Conservation (phyloP, 2,888 invertebrate genomes). For the Fragum sueziense region DNA sequence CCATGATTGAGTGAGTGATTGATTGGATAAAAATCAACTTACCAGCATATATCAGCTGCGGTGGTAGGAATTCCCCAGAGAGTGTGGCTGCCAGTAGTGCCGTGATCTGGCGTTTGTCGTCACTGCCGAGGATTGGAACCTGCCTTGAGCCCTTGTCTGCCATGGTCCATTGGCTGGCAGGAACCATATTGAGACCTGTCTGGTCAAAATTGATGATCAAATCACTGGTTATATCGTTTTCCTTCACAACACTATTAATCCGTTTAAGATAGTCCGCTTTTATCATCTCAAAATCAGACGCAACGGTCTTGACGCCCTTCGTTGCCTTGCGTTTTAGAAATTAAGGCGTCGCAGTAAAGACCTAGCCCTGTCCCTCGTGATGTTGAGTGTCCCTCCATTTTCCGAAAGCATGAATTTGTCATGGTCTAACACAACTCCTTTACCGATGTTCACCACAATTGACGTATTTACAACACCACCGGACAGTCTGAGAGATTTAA, state of each 20-base stretch:
- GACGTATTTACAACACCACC: too few relatives aligned
- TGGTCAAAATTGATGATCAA: neutral
- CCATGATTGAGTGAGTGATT: too few relatives aligned
- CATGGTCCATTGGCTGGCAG: neutral
- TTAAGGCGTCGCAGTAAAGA: conserved; percentile 29
- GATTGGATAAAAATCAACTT: too few relatives aligned
- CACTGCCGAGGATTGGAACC: neutral
- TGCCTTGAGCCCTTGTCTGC: neutral
- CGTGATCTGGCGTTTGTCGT: conserved; percentile 21
- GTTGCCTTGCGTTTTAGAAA: conserved; percentile 21
- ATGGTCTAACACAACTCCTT: too few relatives aligned
- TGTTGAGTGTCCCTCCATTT: neutral
- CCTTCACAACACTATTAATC: neutral
- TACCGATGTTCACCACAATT: too few relatives aligned
- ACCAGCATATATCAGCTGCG: conserved; percentile 14
- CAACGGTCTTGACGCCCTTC: conserved; percentile 31
- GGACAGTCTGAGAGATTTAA: too few relatives aligned
- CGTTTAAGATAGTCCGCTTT: neutral
- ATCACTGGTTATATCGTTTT: neutral
- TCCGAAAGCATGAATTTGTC: too few relatives aligned
- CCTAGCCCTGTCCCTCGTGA: neutral
- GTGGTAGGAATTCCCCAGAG: neutral
- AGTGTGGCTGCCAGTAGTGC: conserved; percentile 2
- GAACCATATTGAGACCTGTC: neutral
- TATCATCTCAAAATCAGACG: conserved; percentile 27